A percentile compares a stretch with the other conserved stretches of the same genome.
phyloP scores from a whole-genome alignment of 2,888 invertebrate species.

The Smittia aterrima region DNA sequence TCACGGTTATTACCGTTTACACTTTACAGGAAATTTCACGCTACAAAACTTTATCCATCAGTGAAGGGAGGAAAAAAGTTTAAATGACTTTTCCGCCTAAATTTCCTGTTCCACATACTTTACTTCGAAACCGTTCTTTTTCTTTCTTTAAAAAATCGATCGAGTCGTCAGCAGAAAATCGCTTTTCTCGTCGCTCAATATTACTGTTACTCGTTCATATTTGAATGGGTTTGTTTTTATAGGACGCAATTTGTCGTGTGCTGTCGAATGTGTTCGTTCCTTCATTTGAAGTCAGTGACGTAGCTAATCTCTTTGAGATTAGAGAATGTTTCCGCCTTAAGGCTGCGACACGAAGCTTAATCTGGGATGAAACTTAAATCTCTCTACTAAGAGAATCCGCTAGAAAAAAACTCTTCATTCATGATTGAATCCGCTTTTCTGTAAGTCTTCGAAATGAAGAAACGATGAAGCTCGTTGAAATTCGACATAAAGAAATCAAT shows the following conservation, averaged over 20 bases:
- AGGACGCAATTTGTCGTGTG: not conserved
- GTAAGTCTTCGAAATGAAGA: not conserved
- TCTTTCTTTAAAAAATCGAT: not conserved
- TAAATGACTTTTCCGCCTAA: not conserved
- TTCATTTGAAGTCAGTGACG: not conserved
- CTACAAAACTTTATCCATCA: constrained; percentile 5
- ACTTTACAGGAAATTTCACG: too few relatives aligned
- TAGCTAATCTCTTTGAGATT: not conserved
- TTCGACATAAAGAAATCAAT: constrained; percentile 21
- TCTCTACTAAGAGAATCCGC: not conserved
- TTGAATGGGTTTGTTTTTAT: not conserved
- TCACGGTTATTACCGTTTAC: too few relatives aligned
- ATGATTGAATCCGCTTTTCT: not conserved
- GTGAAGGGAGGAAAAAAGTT: not conserved
- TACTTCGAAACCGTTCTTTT: not conserved
- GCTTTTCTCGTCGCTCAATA: not conserved
- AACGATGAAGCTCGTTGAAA: not conserved
- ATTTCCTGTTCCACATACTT: constrained; percentile 1
- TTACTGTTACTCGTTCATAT: not conserved
- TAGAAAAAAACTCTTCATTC: too few relatives aligned
- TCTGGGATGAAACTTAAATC: not conserved
- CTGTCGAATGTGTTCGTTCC: not conserved
- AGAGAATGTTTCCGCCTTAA: not conserved
- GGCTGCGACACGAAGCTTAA: not conserved
- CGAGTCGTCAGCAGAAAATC: not conserved